Conservation (phyloP, 2,888 invertebrate genomes). For the Congeria kusceri region DNA sequence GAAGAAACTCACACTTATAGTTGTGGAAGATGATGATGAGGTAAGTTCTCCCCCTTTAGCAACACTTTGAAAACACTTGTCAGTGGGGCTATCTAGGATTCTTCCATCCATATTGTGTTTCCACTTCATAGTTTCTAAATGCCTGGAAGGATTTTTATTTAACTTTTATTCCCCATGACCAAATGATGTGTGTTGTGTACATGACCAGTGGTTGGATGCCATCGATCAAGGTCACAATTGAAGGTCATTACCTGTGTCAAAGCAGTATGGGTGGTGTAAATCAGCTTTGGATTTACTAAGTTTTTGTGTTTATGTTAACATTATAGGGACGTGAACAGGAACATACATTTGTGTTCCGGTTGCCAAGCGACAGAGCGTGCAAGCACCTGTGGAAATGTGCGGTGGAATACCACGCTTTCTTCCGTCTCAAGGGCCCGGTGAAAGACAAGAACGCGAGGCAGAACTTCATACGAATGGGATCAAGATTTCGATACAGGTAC, state of each 20-base stretch:
- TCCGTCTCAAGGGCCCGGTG: constrained; percentile 89
- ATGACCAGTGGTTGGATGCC: too few relatives aligned
- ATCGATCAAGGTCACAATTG: too few relatives aligned
- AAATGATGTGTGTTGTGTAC: too few relatives aligned
- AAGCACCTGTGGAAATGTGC: constrained; percentile 99
- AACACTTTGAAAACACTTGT: too few relatives aligned
- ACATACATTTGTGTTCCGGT: constrained; percentile 98
- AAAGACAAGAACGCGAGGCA: constrained; percentile 92
- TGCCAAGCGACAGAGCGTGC: constrained; percentile 98
- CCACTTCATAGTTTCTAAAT: too few relatives aligned
- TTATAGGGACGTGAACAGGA: constrained; percentile 94
- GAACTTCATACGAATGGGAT: constrained; percentile 99
- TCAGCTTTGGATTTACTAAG: too few relatives aligned
- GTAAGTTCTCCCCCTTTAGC: constrained; percentile 66
- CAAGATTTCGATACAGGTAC: constrained; percentile 94
- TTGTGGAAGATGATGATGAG: constrained; percentile 99
- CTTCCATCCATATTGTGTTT: too few relatives aligned
- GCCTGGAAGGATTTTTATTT: too few relatives aligned
- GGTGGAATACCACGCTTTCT: constrained; percentile 99
- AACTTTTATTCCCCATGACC: too few relatives aligned
- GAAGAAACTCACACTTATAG: constrained; percentile 97
- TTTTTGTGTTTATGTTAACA: not conserved
- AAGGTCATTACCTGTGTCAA: too few relatives aligned
- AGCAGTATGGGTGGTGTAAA: too few relatives aligned
- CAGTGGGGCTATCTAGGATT: too few relatives aligned